phyloP scores from a whole-genome alignment of 1,140 invertebrate species.

The Apis dorsata region DNA sequence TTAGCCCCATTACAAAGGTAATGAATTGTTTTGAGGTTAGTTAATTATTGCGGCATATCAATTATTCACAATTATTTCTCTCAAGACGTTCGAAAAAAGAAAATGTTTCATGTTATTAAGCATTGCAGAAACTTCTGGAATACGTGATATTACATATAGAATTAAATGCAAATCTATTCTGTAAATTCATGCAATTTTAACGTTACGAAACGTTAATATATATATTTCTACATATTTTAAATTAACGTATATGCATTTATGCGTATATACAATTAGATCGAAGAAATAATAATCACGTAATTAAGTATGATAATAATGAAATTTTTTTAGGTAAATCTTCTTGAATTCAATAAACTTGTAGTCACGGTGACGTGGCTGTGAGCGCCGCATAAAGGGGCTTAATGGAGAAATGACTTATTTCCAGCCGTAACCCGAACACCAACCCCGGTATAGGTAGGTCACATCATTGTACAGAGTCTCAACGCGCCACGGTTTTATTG shows the following conservation, averaged over 20 bases:
- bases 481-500: constrained; percentile 45
- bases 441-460: constrained; percentile 37
- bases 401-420: constrained; percentile 57
- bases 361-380: constrained; percentile 35
- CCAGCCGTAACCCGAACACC: constrained; percentile 47
- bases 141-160: not conserved
- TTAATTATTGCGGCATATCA: not conserved
- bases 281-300: too few species aligned
- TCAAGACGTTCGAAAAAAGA: not conserved
- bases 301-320: too few species aligned
- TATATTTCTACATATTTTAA: not conserved
- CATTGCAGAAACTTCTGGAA: not conserved
- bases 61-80: not conserved
- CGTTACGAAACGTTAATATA: not conserved
- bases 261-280: not conserved
- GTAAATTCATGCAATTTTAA: too few species aligned
- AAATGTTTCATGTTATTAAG: not conserved
- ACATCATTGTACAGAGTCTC: constrained; percentile 30
- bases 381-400: constrained; percentile 47
- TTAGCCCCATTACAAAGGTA: not conserved
- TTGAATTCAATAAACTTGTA: constrained; percentile 33
- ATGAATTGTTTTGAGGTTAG: constrained; percentile 16
- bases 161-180: not conserved
- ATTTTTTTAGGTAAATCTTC: not conserved
- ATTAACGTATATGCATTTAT: not conserved